phyloP scores from a whole-genome alignment of 2,888 invertebrate genomes.

The Aproaerema taeniolella region DNA sequence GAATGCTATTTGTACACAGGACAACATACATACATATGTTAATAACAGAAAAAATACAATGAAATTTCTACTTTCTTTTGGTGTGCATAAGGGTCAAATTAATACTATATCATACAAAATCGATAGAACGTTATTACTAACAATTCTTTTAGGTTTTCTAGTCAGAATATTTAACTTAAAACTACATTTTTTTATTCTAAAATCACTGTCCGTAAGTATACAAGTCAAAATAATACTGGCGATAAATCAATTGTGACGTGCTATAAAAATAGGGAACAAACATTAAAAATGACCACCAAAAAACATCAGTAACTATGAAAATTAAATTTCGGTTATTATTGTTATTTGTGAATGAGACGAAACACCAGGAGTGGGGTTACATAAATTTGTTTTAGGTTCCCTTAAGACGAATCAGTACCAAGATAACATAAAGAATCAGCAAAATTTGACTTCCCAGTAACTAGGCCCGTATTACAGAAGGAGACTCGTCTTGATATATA shows the following conservation, averaged over 20 bases:
- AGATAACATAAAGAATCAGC: too few species aligned
- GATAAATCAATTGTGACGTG: slow-evolving; percentile 4
- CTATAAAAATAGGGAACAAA: too few species aligned
- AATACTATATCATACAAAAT: neutral
- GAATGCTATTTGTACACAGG: slow-evolving; percentile 66
- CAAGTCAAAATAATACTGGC: slow-evolving; percentile 49
- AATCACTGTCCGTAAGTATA: slow-evolving; percentile 32
- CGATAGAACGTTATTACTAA: neutral
- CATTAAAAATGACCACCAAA: too few species aligned
- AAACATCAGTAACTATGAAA: too few species aligned
- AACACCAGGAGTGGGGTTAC: too few species aligned
- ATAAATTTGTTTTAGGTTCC: too few species aligned
- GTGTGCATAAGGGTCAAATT: slow-evolving; percentile 32
- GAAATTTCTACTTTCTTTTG: slow-evolving; percentile 52
- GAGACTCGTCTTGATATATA: too few species aligned
- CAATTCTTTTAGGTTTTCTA: neutral
- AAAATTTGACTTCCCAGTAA: too few species aligned
- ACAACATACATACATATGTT: slow-evolving; percentile 43
- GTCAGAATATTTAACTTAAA: slow-evolving; percentile 25
- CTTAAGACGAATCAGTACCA: too few species aligned
- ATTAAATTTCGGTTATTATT: too few species aligned
- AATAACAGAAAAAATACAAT: slow-evolving; percentile 28
- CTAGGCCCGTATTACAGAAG: too few species aligned
- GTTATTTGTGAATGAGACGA: too few species aligned
- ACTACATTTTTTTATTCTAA: slow-evolving; percentile 31